Evolutionary conservation across 2,888 invertebrate genomes (phyloP), one percentile per base, ranked within the genome.

Genomic region (Hartigia nigra): DNA sequence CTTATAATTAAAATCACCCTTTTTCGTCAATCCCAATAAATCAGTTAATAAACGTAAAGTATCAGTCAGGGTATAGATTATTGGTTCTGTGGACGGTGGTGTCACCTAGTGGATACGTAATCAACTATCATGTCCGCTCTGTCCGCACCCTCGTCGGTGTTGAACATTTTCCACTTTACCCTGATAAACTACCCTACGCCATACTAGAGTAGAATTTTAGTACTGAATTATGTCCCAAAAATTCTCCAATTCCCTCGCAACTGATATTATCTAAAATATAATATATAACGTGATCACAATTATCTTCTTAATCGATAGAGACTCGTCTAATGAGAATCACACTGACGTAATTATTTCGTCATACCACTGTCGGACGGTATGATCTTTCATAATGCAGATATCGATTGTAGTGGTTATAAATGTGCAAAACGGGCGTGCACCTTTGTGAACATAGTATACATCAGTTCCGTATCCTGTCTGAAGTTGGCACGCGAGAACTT

Each of bases 61-160:
- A 55, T 55, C 55, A 23, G 1, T 23, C 55, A 55, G 55, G 14
- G 14, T 55, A 55, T 55, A 12, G 23, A 69, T 75, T 76, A 55
- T 76, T 76, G 32, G 74, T 31, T 31, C 36, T 31, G 5, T 79
- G 79, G 12, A 74, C 34, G 31, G 84, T 85, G 83, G 84, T 82
- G 87, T 81, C 86, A 84, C 76, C 86, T 39, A 5, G 75, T 35
- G 72, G 80, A 32, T 74, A 76, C 72, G 11, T n/a, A 75, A 12
- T 4, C 23, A 85, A 87, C 82, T 69, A 31, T 75, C 14, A 78
- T 37, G 75, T 32, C 55, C 35, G n/a, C 31, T 37, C 75, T 23
- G 31, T 75, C 36, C 23, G 37, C 34, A 23, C 75, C 75, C 75
- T 75, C 36, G 34, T 31, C 37, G 34, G 75, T 39, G 12, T 31